Evolutionary conservation across 2,113 vertebrate genomes (phyloP).

Genomic region (Xiphophorus couchianus): DNA sequence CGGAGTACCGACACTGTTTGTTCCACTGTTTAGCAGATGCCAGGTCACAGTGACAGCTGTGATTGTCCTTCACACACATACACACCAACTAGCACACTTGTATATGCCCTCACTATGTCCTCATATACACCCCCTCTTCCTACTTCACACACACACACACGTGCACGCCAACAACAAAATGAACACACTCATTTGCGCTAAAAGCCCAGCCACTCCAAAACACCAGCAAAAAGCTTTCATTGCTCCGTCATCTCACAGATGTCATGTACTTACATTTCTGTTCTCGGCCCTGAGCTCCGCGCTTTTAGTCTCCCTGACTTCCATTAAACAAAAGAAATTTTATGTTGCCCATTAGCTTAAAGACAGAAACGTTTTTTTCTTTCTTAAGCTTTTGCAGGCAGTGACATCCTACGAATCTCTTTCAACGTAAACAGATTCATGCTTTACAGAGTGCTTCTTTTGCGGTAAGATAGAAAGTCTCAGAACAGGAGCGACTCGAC

Average conservation of each 20-base stretch:
- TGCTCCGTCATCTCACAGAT: slow-evolving; percentile 57
- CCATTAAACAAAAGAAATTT: background rate
- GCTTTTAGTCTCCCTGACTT: background rate
- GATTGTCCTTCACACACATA: slow-evolving; percentile 17
- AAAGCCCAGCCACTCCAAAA: slow-evolving; percentile 44
- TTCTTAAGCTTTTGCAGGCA: no score
- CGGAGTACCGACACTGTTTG: background rate
- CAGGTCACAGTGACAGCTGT: slow-evolving; percentile 16
- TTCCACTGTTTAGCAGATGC: slow-evolving; percentile 22
- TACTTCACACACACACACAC: background rate
- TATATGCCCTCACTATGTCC: background rate
- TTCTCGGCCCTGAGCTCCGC: background rate
- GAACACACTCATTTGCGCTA: slow-evolving; percentile 31
- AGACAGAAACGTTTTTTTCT: background rate
- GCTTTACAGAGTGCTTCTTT: no score
- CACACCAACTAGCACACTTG: background rate
- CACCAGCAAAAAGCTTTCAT: slow-evolving; percentile 55
- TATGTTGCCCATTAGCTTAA: background rate
- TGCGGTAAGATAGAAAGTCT: background rate
- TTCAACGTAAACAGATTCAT: background rate
- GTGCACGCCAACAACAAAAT: background rate
- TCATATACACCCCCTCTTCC: background rate
- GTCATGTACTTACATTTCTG: slow-evolving; percentile 30
- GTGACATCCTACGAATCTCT: background rate
- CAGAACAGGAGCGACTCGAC: no score